A percentile compares a stretch with the other conserved stretches of the same genome.
Conservation (phyloP, 2,888 invertebrate species). For the Mesopsocus fuscifrons region DNA sequence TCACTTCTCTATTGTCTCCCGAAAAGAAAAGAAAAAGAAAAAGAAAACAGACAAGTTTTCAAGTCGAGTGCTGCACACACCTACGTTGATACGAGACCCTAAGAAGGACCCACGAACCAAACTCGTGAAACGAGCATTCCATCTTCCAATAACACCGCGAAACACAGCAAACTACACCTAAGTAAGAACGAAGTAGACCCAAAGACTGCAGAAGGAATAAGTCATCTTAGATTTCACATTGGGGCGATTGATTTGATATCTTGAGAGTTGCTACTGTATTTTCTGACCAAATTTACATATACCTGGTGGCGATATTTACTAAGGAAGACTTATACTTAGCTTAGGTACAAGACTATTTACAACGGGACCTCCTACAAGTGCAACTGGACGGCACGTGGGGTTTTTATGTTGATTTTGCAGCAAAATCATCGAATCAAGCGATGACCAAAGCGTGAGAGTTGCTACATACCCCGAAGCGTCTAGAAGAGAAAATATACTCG, state of each 20-base stretch:
- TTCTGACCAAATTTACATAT: constrained; percentile 8
- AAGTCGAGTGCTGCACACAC: background rate
- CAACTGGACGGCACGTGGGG: background rate
- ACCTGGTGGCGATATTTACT: constrained; percentile 2
- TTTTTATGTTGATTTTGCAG: background rate
- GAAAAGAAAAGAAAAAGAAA: background rate
- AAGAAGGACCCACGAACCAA: background rate
- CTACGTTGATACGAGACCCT: background rate
- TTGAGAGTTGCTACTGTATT: constrained; percentile 10
- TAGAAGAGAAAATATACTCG: too few relatives aligned
- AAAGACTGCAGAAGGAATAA: too few relatives aligned
- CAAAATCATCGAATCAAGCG: too few relatives aligned
- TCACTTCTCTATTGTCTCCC: background rate
- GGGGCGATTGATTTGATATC: constrained; percentile 8
- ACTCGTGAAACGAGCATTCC: background rate
- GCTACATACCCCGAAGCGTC: too few relatives aligned
- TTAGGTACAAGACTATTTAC: background rate
- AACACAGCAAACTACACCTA: too few relatives aligned
- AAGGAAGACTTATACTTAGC: background rate
- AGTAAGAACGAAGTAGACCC: too few relatives aligned
- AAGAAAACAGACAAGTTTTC: background rate
- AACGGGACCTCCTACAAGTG: constrained; percentile 1
- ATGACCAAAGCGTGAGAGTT: too few relatives aligned
- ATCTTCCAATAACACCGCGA: too few relatives aligned
- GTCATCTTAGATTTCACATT: too few relatives aligned